These are phyloP conservation scores for Cyrtorhinus lividipennis DNA, from an alignment of 1,140 invertebrate genomes.

Conservation along the genomic window DNA sequence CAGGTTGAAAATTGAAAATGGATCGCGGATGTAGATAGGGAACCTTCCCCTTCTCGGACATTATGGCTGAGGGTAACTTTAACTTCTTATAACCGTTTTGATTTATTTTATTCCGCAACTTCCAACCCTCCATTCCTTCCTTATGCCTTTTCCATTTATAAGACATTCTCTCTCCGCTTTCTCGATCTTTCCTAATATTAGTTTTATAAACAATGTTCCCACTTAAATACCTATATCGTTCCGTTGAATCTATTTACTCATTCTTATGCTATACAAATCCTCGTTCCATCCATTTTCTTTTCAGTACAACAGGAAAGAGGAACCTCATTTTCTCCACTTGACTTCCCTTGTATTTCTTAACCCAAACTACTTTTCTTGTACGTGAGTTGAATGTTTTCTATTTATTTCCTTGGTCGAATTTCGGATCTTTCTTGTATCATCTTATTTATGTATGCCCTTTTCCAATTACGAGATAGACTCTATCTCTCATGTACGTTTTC, in stretches of 20 bases:
- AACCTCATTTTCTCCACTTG: too few relatives aligned
- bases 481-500: too few relatives aligned
- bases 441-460: too few relatives aligned
- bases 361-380: too few relatives aligned
- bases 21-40: constrained; percentile 20
- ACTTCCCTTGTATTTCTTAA: too few relatives aligned
- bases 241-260: background rate
- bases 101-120: constrained; percentile 15
- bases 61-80: constrained; percentile 17
- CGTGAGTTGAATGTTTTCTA: too few relatives aligned
- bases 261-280: background rate
- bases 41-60: constrained; percentile 12
- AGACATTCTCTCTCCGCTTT: background rate
- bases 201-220: constrained; percentile 2
- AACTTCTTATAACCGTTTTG: constrained; percentile 20
- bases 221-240: background rate
- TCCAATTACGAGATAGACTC: too few relatives aligned
- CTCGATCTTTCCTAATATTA: background rate
- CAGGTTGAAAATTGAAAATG: constrained; percentile 24
- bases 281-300: too few relatives aligned
- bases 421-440: too few relatives aligned
- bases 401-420: too few relatives aligned
- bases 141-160: constrained; percentile 3
- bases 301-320: too few relatives aligned
- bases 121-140: background rate